Evolutionary conservation across 2,113 vertebrate species (phyloP), one percentile per base, ranked within the genome.

Genomic region (Parus major): DNA sequence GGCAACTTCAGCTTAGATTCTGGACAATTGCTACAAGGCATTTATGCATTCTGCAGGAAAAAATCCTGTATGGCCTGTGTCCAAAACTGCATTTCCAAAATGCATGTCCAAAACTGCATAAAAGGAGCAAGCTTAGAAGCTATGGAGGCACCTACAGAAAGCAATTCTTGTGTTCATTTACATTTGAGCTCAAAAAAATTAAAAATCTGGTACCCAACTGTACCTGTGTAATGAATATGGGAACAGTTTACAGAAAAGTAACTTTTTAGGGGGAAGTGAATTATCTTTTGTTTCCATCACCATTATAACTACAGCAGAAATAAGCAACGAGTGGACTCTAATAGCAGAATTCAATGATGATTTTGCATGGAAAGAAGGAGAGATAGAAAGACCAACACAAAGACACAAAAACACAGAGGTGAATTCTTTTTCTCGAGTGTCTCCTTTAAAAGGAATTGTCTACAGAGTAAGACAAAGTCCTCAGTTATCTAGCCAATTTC

Each of bases 11-110:
- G 56, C 64, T 83, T 49, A 52, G 64, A 64, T 64, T 96, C 72
- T 90, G 69, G 52, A 76, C 71, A 88, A 36, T 39, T 83, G 72
- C 56, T 93, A 66, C 64, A 64, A 91, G 76, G 64, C 39, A 83
- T 64, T 90, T 73, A 36, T 33, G 59, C 11, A 7, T 94, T 95
- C 82, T 92, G 88, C 61, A 94, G 75, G 82, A 83, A 90, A 86
- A 86, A 66, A 50, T 44, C 70, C 78, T 9, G 3, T 59, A 64
- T 23, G 28, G 82, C 61, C 95, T 96, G 94, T 96, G 93, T 95
- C 95, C 95, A 93, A 96, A 97, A 97, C 95, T 96, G 96, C 95
- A 97, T 94, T 95, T 95, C 95, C 95, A 96, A 95, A 92, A 94
- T 90, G 94, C 56, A 63, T 83, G 92, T 83, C 71, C 85, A 78